Evolutionary conservation across 2,888 invertebrate species (phyloP), one percentile per base, ranked within the genome.

Genomic region (Boloria selene): DNA sequence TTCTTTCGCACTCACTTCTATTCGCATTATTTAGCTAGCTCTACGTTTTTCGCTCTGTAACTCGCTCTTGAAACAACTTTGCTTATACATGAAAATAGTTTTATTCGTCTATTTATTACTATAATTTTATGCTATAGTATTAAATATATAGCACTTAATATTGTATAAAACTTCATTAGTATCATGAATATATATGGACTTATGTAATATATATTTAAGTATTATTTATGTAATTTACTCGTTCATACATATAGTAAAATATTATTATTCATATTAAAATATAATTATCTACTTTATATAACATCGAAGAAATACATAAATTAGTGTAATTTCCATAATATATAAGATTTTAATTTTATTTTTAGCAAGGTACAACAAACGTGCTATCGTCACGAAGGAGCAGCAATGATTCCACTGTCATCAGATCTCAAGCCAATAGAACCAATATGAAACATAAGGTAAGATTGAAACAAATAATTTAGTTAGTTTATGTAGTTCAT

Each of bases 391-490:
- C 96, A 44, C 93, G 97, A 75, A 93, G 97, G 75, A 97, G 97
- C 83, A 97, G 97, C 74, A 97, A 96, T 80, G 97, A 97, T 84
- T 96, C 96, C 3, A 95, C 96, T 0, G 93, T 93, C 17, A 93
- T 93, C 71, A 84, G 93, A 59, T 85, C 91, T 17, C 92, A 92
- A 71, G 88, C 88, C 7, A 91, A 88, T 73, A 86, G 93, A 67
- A 86, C 88, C 4, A 92, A 93, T 72, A 91, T 92, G 68, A 92
- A 93, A 73, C 91, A 92, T 73, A 92, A 93, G 86, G 93, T 92
- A 86, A 78, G 75, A 38, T 38, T 38, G 2, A 38, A 38, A 38
- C 31, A 31, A 38, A 31, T 5, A 31, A 38, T 38, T 38, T 7
- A 10, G 2, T 10, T 38, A 38, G 31, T 38, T n/a, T n/a, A n/a